A percentile compares a stretch with the other conserved stretches of the same genome.
Evolutionary conservation across 2,113 vertebrate species (phyloP).

Genomic region (Sigmodon hispidus): DNA sequence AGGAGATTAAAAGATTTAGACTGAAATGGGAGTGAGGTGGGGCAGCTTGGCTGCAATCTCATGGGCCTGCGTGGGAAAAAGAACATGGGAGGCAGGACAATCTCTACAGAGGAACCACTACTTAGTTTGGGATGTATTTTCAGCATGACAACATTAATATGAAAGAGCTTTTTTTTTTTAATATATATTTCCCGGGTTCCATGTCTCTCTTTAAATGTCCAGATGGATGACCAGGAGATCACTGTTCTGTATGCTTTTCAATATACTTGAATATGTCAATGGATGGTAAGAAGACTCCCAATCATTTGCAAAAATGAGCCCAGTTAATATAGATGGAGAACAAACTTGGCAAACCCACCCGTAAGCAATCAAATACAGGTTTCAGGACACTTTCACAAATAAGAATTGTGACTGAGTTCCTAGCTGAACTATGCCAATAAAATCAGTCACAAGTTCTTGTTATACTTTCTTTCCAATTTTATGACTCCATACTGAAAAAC

Average conservation of each 20-base stretch:
- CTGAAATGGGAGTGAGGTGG: neutral
- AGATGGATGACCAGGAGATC: neutral
- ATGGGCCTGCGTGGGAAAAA: neutral
- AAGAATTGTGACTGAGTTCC: neutral
- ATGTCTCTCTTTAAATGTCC: neutral
- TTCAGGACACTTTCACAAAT: neutral
- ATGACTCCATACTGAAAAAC: slow-evolving; percentile 34
- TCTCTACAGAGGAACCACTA: neutral
- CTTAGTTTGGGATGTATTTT: neutral
- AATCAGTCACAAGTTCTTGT: slow-evolving; percentile 44
- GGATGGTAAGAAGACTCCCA: neutral
- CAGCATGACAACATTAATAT: neutral
- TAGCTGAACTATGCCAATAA: neutral
- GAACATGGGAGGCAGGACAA: neutral
- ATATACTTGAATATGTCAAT: neutral
- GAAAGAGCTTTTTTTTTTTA: too few species aligned
- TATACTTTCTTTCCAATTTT: slow-evolving; percentile 48
- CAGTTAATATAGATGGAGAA: slow-evolving; percentile 10
- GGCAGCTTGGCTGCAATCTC: neutral
- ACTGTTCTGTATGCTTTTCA: neutral
- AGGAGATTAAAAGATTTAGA: neutral
- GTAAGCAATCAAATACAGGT: neutral
- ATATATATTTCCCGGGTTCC: neutral
- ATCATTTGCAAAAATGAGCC: neutral
- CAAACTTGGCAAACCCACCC: neutral